Conservation (phyloP, 2,888 invertebrate genomes). For the Cosmopolites sordidus region DNA sequence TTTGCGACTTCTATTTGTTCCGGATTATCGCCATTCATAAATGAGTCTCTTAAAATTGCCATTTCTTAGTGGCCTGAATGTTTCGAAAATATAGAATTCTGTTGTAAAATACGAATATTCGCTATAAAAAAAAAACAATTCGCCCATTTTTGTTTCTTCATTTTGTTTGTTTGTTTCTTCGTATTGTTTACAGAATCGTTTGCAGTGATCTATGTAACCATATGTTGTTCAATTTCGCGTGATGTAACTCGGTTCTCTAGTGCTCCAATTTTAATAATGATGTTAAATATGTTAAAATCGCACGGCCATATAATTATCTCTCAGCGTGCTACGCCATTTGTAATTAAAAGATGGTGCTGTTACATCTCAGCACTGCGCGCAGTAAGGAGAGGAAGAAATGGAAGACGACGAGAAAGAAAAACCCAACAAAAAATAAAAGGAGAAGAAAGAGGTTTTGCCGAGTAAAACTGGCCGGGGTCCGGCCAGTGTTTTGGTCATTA, state of each 20-base stretch:
- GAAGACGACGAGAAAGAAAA: conserved; percentile 10
- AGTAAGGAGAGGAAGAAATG: conserved; percentile 10
- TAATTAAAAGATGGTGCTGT: conserved; percentile 24
- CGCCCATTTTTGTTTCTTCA: too few relatives aligned
- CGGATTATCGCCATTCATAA: too few relatives aligned
- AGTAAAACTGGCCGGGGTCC: conserved; percentile 11
- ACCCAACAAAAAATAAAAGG: conserved; percentile 10
- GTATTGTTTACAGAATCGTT: too few relatives aligned
- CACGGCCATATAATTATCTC: conserved; percentile 11
- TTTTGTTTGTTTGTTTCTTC: too few relatives aligned
- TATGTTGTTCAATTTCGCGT: too few relatives aligned
- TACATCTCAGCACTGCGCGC: conserved; percentile 6
- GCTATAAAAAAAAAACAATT: too few relatives aligned
- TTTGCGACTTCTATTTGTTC: too few relatives aligned
- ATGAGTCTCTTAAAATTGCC: too few relatives aligned
- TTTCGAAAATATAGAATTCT: too few relatives aligned
- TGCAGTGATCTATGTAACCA: too few relatives aligned
- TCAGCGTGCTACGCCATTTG: conserved; percentile 24
- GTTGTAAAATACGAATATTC: too few relatives aligned
- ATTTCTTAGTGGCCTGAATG: too few relatives aligned
- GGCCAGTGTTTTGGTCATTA: conserved; percentile 21
- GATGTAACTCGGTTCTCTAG: conserved; percentile 2
- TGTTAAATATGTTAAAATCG: conserved; percentile 19
- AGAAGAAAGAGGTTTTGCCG: conserved; percentile 16
- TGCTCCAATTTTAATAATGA: conserved; percentile 21